Base-by-base conservation (phyloP, 2,797 vertebrate species). In the Holocentrus rufus region DNA sequence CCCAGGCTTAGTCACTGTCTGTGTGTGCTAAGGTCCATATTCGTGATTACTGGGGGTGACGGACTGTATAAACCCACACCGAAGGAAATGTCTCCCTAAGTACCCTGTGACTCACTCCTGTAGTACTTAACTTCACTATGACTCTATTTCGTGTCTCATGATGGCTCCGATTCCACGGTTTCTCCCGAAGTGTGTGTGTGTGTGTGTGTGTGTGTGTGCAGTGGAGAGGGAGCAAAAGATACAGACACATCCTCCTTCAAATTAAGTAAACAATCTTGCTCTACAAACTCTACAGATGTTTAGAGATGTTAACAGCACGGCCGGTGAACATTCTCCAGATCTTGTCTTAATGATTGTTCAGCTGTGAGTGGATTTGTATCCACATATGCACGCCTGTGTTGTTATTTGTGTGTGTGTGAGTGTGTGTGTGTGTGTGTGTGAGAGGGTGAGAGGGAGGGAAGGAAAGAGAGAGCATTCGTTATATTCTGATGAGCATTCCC, bases 1-100 rank as follows among this genome's bases (percentile, higher is more conserved):
- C 0, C 78, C 49, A 17, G 79, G 76, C 85, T 90, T 90, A 89
- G 72, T 90, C 89, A 90, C 75, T 76, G 88, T 88, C 85, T 89
- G 84, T 65, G 69, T 42, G 7, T 69, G 71, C 79, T 77, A 18
- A 57, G 49, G 69, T 78, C 60, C 59, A 61, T 78, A 39, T 55
- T 71, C 58, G 50, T 86, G 78, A 87, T 89, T 89, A 88, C 64
- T 66, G 55, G 27, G 65, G 58, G 54, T 50, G 72, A 80, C 64
- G 54, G 73, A 65, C 69, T 78, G 54, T 75, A 77, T 74, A 80
- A 89, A 77, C 62, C 83, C 88, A 70, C 77, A 72, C 73, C 78
- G 60, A 83, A 84, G 76, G 81, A 84, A 90, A 85, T 71, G 65
- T 83, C 74, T 87, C 71, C 67, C 31, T 65, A 71, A 83, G 74